A percentile compares a stretch with the other conserved stretches of the same genome.
Evolutionary conservation across 2,113 vertebrate genomes (phyloP).

Genomic region (Sinocyclocheilus anshuiensis): DNA sequence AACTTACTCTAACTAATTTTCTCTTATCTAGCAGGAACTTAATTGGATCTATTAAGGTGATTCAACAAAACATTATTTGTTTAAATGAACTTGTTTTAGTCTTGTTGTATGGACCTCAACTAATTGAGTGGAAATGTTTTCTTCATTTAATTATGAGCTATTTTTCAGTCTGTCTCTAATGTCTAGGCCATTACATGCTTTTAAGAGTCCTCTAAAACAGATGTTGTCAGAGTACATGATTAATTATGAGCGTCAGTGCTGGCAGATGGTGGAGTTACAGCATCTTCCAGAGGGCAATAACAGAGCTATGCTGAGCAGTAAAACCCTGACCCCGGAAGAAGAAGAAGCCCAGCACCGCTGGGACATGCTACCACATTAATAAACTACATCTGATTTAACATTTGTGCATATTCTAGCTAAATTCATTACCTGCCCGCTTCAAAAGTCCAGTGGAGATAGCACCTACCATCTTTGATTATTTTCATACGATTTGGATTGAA

Average conservation of each 20-base stretch:
- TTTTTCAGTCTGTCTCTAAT: neutral
- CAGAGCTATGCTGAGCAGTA: neutral
- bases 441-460: too few species aligned
- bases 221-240: neutral
- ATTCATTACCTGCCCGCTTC: neutral
- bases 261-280: slow-evolving; percentile 13
- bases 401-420: neutral
- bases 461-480: neutral
- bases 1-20: too few species aligned
- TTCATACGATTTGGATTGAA: neutral
- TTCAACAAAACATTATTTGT: too few species aligned
- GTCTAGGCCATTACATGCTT: neutral
- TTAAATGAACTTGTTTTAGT: too few species aligned
- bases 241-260: neutral
- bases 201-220: neutral
- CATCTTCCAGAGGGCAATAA: neutral
- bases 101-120: neutral
- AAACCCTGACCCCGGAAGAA: neutral
- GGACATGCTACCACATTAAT: neutral
- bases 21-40: too few species aligned
- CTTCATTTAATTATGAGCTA: neutral
- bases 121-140: neutral
- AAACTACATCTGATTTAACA: neutral
- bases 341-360: neutral
- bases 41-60: too few species aligned